Evolutionary conservation across 2,113 vertebrate genomes (phyloP), one percentile per base, ranked within the genome.

Genomic region (Grammomys surdaster): DNA sequence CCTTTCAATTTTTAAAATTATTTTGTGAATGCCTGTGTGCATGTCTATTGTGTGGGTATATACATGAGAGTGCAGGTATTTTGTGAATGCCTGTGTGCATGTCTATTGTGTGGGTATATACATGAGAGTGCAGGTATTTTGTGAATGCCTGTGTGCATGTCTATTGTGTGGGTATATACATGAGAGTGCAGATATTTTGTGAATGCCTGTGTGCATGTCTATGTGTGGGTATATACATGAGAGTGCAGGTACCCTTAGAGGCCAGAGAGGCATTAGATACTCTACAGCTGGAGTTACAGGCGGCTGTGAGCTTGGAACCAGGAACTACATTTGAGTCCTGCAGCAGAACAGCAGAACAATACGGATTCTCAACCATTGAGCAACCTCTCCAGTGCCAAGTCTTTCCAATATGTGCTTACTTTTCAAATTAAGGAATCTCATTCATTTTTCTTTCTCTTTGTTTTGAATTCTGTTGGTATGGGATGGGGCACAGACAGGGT

Each of bases 341-440:
- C 40, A 40, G 40, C 40, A 40, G 40, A 40, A 1, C 48, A 17
- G 40, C 67, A 67, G 60, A 67, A 28, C 60, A 33, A 11, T 48
- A 19, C 7, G 28, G 16, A 26, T 48, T 86, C 16, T 67, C 67
- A 67, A 31, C 26, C 26, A 46, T 4, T 11, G 40, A 85, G 26
- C 60, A 58, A 19, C 26, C 58, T 85, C 4, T 65, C 8, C 40
- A 65, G 60, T 31, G 28, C 58, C 16, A 46, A 17, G 26, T 2
- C 60, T 85, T 46, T 85, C 26, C 10, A 11, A 33, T 31, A 31
- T 63, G 40, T 67, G 26, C 26, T 92, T 94, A 85, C 40, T 46
- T 92, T 94, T 89, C 40, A 89, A 85, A 16, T 92, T 89, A 70
- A 77, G 58, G 67, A 17, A 76, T 84, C 77, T n/a, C 65, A 51